Percentiles rank a stretch among this genome's conserved stretches.
These are phyloP conservation scores for Coptodon bakossiorum DNA, from an alignment of 2,113 vertebrate species.

Conservation along the genomic window DNA sequence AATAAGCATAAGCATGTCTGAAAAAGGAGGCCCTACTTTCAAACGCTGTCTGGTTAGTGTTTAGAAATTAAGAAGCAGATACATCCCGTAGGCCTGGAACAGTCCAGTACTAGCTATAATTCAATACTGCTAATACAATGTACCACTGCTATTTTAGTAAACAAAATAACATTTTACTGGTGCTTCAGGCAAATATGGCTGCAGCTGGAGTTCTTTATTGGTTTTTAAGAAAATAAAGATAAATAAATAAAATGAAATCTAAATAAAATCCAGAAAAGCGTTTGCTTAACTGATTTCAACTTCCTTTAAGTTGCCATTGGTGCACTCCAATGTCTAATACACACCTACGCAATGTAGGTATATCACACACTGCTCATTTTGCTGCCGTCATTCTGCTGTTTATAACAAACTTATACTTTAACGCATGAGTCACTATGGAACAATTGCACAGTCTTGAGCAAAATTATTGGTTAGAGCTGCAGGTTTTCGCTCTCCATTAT, in stretches of 20 bases:
- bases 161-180: constrained; percentile 6
- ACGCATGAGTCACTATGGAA: neutral
- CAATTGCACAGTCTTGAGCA: neutral
- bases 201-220: neutral
- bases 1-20: neutral
- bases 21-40: neutral
- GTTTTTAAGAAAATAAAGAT: constrained; percentile 1
- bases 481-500: neutral
- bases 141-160: neutral
- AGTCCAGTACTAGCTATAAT: neutral
- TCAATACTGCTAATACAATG: neutral
- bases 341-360: neutral
- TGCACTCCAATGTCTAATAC: neutral
- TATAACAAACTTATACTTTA: neutral
- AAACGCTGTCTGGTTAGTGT: neutral
- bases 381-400: neutral
- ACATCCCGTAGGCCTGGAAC: neutral
- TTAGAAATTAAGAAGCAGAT: neutral
- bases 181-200: constrained; percentile 5
- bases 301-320: neutral
- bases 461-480: neutral
- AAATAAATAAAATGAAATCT: neutral
- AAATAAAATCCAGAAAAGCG: neutral
- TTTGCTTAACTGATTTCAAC: constrained; percentile 31
- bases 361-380: neutral